Evolutionary conservation across 35 echinoderm and acorn worm genomes (phyloP), one percentile per base, ranked within the genome.

Genomic region (Holothuria glaberrima): DNA sequence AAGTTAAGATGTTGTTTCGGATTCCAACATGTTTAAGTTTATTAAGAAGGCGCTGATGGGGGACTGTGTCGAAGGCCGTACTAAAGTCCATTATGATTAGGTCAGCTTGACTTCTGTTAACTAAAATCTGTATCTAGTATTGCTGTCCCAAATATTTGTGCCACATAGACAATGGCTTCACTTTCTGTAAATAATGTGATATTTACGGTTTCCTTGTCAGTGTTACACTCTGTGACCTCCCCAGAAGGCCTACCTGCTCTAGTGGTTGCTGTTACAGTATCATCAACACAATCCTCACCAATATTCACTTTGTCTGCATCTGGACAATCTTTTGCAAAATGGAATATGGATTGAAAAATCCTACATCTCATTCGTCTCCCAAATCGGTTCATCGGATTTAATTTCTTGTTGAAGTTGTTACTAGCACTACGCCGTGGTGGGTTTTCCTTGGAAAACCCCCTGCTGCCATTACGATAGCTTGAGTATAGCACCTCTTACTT

Each of bases 321-420:
- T 79, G 33, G 38, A 38, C 75, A 79, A 0, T 79, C 75, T 76
- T 79, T 79, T 12, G 50, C 36, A 2, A 79, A 83, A 29, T 59
- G 44, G n/a, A 83, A 83, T 46, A 83, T 46, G 19, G 50, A 83
- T 24, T 83, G 80, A 29, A 3, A 83, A 36, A 83, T 46, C 26
- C 80, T 25, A 83, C 80, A 83, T 83, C 10, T 83, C 80, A 83
- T 83, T 22, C 26, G 48, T 61, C 33, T 83, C 45, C 80, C 54
- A 29, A 83, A 83, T 68, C 54, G 6, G 38, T 79, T 79, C 20
- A 79, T 9, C n/a, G 75, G 75, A 36, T 79, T 79, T n/a, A 79
- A 46, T 48, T 79, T 79, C 31, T 26, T 35, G 38, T 36, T 36
- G 13, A 17, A 10, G 29, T 46, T 59, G n/a, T 25, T 10, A 26